Conservation (phyloP, 2,888 invertebrate species). For the Ganaspis brasiliensis region DNA sequence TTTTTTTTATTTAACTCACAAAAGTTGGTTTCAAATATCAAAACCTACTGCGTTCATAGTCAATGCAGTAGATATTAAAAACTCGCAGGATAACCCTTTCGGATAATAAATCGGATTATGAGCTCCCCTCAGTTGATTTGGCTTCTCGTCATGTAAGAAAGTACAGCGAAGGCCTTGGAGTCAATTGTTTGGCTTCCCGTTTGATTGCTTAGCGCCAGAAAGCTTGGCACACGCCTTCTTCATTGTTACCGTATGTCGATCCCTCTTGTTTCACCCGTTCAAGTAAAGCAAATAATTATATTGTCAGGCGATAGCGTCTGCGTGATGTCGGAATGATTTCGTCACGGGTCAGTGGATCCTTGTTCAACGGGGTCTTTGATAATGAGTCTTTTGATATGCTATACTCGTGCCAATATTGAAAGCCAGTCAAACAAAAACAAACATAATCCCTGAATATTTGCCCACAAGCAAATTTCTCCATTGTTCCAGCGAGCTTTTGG, state of each 20-base stretch:
- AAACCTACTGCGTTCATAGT: no score
- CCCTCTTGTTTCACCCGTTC: constrained; percentile 46
- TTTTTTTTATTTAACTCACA: no score
- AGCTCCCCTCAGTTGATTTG: constrained; percentile 2
- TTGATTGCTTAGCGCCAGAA: constrained; percentile 22
- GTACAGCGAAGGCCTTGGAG: neutral
- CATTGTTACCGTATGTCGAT: constrained; percentile 57
- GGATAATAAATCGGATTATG: constrained; percentile 33
- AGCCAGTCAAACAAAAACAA: neutral
- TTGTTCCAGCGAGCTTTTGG: neutral
- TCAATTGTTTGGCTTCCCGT: constrained; percentile 24
- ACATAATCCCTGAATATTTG: no score
- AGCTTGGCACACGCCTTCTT: constrained; percentile 45
- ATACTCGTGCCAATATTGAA: constrained; percentile 28
- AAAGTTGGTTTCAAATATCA: no score
- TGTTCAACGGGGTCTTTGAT: constrained; percentile 43
- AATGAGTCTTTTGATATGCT: constrained; percentile 56
- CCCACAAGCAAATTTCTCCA: neutral
- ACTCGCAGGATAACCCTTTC: no score
- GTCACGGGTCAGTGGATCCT: constrained; percentile 64
- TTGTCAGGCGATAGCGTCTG: constrained; percentile 73
- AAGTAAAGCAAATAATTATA: constrained; percentile 70
- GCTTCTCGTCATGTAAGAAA: constrained; percentile 27
- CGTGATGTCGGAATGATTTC: constrained; percentile 66
- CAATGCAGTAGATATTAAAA: no score